Evolutionary conservation across 2,113 vertebrate species (phyloP).

Genomic region (Onychostruthus taczanowskii): DNA sequence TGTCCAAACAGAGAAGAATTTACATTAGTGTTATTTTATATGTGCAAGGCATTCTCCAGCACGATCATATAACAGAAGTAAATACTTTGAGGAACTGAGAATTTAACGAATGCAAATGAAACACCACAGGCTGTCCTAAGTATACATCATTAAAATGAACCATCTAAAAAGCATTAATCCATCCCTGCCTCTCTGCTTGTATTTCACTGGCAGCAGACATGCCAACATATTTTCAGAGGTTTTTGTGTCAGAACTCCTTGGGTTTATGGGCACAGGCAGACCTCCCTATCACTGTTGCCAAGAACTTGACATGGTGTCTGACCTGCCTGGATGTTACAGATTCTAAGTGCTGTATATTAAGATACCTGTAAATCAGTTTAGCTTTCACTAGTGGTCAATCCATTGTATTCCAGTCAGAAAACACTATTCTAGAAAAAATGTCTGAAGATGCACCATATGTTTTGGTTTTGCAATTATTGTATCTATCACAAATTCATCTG

Average conservation of each 20-base stretch:
- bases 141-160: background rate
- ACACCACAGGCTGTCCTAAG: background rate
- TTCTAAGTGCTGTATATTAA: background rate
- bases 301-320: fast-evolving
- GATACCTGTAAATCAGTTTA: background rate
- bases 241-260: background rate
- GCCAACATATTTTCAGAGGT: background rate
- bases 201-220: background rate
- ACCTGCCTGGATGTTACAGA: background rate
- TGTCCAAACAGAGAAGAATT: background rate
- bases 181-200: background rate
- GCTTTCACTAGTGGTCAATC: background rate
- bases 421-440: background rate
- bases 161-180: background rate
- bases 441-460: background rate
- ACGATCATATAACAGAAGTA: background rate
- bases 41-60: background rate
- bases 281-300: background rate
- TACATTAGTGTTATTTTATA: background rate
- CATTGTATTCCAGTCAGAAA: background rate
- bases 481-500: background rate
- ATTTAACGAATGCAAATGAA: background rate
- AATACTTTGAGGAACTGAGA: background rate
- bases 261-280: background rate
- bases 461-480: background rate